Evolutionary conservation across 2,888 invertebrate genomes (phyloP), one percentile per base, ranked within the genome.

Genomic region (Machimus atricapillus): DNA sequence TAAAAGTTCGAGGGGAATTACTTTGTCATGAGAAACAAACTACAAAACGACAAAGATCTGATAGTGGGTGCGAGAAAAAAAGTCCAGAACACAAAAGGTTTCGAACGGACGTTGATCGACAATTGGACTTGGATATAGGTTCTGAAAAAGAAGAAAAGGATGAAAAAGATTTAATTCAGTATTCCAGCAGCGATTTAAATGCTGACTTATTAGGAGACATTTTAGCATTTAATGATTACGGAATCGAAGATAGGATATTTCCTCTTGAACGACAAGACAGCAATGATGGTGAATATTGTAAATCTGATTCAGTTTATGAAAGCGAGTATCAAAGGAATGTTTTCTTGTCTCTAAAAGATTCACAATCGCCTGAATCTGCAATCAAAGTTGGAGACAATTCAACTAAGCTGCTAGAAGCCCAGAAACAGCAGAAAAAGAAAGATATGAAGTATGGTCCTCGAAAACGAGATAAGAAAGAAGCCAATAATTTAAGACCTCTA

Each of bases 31-130:
- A 91, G 2, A 90, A 90, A 31, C 58, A 76, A 19, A 19, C 88
- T 7, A 90, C 89, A 16, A 92, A 93, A 88, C 93, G 95, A 77
- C 92, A 94, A 89, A 91, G 95, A 85, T 94, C 95, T 90, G 94
- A 95, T 91, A 94, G 95, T 92, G 91, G 93, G 0, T 91, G 93
- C 88, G 93, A 95, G 76, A 94, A 95, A 91, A 94, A 90, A 91
- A 93, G 92, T 87, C 92, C 92, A 0, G 94, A 94, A 89, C 91
- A 92, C 90, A 90, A 94, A 91, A 92, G 95, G 91, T 81, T 58
- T 46, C 66, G 73, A 81, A 34, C 31, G 23, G 81, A 81, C 3
- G 16, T 12, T 9, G 77, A 86, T 8, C 76, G 77, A 12, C 76
- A 34, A 52, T 19, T 52, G 19, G 77, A 77, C 0, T 77, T n/a